A percentile compares a stretch with the other conserved stretches of the same genome.
Evolutionary conservation across 2,113 vertebrate genomes (phyloP).

Genomic region (Oplegnathus fasciatus): DNA sequence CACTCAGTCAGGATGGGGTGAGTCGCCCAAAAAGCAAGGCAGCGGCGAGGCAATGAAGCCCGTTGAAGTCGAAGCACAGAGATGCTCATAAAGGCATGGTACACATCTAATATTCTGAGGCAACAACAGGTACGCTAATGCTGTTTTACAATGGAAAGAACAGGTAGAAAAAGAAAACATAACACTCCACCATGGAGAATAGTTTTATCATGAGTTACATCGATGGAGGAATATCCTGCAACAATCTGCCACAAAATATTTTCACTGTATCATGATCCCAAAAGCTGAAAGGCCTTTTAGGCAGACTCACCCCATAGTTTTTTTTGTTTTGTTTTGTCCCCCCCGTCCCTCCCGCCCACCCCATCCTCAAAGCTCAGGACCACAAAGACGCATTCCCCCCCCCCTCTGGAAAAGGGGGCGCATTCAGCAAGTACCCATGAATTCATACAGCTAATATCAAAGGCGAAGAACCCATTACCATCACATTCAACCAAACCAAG

Average conservation of each 20-base stretch:
- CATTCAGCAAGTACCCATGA: slow-evolving; percentile 87
- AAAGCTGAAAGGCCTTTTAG: slow-evolving; percentile 65
- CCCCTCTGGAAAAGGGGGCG: slow-evolving; percentile 82
- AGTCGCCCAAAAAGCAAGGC: slow-evolving; percentile 63
- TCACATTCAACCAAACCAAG: slow-evolving; percentile 68
- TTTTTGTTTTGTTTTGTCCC: slow-evolving; percentile 12
- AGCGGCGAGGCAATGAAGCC: slow-evolving; percentile 24
- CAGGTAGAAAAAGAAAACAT: slow-evolving; percentile 46
- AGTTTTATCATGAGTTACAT: slow-evolving; percentile 43
- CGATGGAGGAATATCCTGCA: slow-evolving; percentile 65
- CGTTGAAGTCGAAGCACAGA: slow-evolving; percentile 53
- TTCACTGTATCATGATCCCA: slow-evolving; percentile 58
- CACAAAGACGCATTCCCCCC: slow-evolving; percentile 71
- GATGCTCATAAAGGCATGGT: slow-evolving; percentile 64
- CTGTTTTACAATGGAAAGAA: slow-evolving; percentile 58
- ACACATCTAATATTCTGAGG: slow-evolving; percentile 65
- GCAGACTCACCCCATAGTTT: slow-evolving; percentile 64
- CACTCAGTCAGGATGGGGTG: slow-evolving; percentile 81
- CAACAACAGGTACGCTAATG: slow-evolving; percentile 55
- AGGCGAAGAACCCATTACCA: slow-evolving; percentile 81
- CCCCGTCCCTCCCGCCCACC: neutral
- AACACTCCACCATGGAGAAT: slow-evolving; percentile 66
- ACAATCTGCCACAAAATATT: slow-evolving; percentile 62
- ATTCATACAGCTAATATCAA: slow-evolving; percentile 85
- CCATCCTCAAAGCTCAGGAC: slow-evolving; percentile 84